phyloP scores from a whole-genome alignment of 92 coral and sea anemone genomes.

The Blastomussa wellsi region DNA sequence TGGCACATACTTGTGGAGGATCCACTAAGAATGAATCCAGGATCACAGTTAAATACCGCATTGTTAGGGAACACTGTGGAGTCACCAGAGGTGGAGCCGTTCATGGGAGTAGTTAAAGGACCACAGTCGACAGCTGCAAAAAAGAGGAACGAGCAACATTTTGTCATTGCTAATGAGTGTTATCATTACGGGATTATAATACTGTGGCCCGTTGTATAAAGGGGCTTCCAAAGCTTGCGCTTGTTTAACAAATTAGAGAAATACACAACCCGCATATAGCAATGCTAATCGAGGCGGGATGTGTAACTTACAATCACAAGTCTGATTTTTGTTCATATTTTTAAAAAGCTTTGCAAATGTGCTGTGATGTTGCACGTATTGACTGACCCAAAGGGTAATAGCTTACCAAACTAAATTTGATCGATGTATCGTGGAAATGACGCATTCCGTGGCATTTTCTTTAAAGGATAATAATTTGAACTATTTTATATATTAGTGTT shows the following conservation, averaged over 20 bases:
- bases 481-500: not conserved
- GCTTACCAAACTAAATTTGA: not conserved
- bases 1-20: conserved; percentile 45
- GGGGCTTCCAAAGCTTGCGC: not conserved
- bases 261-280: too few species aligned
- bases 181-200: not conserved
- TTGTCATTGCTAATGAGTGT: not conserved
- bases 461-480: not conserved
- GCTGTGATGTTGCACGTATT: too few species aligned
- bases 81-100: conserved; percentile 55
- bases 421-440: not conserved
- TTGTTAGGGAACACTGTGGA: conserved; percentile 61
- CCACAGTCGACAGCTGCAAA: conserved; percentile 73
- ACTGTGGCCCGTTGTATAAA: not conserved
- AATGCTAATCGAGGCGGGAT: too few species aligned
- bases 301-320: too few species aligned
- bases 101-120: conserved; percentile 52
- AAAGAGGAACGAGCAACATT: not conserved
- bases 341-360: too few species aligned
- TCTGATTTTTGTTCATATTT: too few species aligned
- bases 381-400: not conserved
- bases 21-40: conserved; percentile 56
- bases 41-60: conserved; percentile 50
- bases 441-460: not conserved
- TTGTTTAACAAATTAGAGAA: too few species aligned